A percentile compares a stretch with the other conserved stretches of the same genome.
These are phyloP conservation scores for Psix sp. DNA, from an alignment of 1,140 invertebrate species.

Conservation along the genomic window DNA sequence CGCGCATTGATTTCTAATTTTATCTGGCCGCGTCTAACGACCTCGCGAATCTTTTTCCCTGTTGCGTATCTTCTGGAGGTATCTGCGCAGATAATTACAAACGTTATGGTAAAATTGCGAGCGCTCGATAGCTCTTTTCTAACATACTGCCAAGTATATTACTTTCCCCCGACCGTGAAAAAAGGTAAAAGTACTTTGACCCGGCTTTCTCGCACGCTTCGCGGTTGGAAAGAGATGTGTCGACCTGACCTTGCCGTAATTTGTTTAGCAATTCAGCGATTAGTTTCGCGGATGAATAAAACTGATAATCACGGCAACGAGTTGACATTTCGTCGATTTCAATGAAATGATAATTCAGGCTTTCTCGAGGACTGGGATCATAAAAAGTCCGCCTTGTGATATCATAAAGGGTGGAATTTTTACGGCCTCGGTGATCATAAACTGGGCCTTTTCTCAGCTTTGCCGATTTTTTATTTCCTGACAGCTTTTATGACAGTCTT, in stretches of 20 bases:
- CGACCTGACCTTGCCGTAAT: constrained; percentile 42
- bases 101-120: constrained; percentile 54
- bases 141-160: constrained; percentile 50
- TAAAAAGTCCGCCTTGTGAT: too few species aligned
- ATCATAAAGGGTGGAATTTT: too few species aligned
- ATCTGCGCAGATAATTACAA: constrained; percentile 51
- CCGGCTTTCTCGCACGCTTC: constrained; percentile 50
- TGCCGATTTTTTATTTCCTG: too few species aligned
- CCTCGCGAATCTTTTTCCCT: constrained; percentile 45
- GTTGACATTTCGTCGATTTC: too few species aligned
- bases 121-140: constrained; percentile 44
- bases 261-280: constrained; percentile 24
- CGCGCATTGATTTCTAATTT: constrained; percentile 57
- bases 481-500: too few species aligned
- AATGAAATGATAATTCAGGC: too few species aligned
- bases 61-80: constrained; percentile 44
- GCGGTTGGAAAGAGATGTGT: constrained; percentile 37
- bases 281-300: too few species aligned
- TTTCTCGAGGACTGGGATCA: too few species aligned
- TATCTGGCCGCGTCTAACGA: constrained; percentile 49
- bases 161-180: constrained; percentile 58
- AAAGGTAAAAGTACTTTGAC: constrained; percentile 59
- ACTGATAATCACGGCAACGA: too few species aligned
- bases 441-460: too few species aligned
- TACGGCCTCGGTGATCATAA: too few species aligned